Conservation (phyloP, 2,113 vertebrate species). For the Ceyx melanurus region DNA sequence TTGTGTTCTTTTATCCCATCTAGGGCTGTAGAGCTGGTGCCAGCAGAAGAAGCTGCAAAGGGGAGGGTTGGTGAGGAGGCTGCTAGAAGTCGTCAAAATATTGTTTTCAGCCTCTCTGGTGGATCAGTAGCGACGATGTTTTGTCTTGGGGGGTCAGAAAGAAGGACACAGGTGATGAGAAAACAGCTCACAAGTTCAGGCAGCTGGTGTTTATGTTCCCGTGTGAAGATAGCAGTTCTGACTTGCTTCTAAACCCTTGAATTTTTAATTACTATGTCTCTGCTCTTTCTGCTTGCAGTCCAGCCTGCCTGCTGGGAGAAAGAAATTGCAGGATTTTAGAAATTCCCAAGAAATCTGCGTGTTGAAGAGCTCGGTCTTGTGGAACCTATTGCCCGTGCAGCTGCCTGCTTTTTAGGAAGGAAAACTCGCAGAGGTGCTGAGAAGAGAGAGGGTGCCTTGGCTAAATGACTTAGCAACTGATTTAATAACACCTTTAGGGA, state of each 20-base stretch:
- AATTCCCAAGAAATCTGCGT: no score
- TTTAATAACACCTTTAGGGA: neutral
- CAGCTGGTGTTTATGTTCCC: slow-evolving; percentile 41
- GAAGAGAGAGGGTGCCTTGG: no score
- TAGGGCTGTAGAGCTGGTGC: neutral
- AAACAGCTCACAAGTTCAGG: neutral
- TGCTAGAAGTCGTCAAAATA: neutral
- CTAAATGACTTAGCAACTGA: neutral
- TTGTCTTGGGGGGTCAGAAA: neutral
- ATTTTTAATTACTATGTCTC: neutral
- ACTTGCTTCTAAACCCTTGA: slow-evolving; percentile 2
- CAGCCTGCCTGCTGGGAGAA: neutral
- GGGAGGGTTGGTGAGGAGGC: neutral
- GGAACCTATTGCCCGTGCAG: no score
- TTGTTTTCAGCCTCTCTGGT: neutral
- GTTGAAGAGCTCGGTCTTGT: no score
- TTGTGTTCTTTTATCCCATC: neutral
- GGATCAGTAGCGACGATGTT: neutral
- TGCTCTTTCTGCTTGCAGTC: slow-evolving; percentile 11
- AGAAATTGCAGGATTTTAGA: no score
- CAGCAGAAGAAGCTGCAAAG: neutral
- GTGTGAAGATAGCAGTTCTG: slow-evolving; percentile 8
- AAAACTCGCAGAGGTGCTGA: no score
- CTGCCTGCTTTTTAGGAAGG: no score
- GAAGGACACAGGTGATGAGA: neutral